Evolutionary conservation across 2,888 invertebrate genomes (phyloP), one percentile per base, ranked within the genome.

Genomic region (Melipona beecheii): DNA sequence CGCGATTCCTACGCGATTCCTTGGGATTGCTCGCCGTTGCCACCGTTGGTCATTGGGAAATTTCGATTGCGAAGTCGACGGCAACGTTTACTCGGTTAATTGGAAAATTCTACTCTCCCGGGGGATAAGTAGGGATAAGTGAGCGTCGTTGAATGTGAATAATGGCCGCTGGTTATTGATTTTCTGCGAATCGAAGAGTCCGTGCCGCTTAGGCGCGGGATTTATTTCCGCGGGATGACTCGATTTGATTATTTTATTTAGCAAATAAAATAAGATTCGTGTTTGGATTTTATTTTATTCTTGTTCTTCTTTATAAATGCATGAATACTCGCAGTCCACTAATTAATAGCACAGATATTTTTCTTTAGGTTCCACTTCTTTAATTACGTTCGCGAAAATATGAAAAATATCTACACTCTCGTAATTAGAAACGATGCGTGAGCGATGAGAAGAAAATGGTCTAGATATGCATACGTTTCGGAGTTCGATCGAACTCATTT

Each of bases 1-100:
- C 58, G 21, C 56, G 71, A 64, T 64, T 52, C 13, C 27, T 49
- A 19, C 71, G 27, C 70, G 65, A 65, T n/a, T 43, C 9, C 43
- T 11, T 9, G 43, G 11, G 43, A 43, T 43, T 43, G 43, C 43
- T 24, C 9, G 21, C 27, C 9, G 43, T 19, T 5, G 2, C 36
- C 15, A 36, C 31, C 72, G 11, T 17, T 50, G 50, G n/a, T 19
- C 9, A 74, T 74, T 68, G 75, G 58, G 66, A 75, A 75, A 75
- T 58, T 3, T n/a, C 54, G 58, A 69, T 68, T 31, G 72, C 50
- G 21, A 49, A 60, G 24, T 43, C 65, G 19, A 60, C 4, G 66
- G 56, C 49, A n/a, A 54, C 62, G 31, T 36, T 64, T 65, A 74
- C 52, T 31, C n/a, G 74, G 36, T 19, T 24, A 54, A 74, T 64